Base-by-base conservation (phyloP, 1,140 invertebrate species). In the Lepidurus apus region DNA sequence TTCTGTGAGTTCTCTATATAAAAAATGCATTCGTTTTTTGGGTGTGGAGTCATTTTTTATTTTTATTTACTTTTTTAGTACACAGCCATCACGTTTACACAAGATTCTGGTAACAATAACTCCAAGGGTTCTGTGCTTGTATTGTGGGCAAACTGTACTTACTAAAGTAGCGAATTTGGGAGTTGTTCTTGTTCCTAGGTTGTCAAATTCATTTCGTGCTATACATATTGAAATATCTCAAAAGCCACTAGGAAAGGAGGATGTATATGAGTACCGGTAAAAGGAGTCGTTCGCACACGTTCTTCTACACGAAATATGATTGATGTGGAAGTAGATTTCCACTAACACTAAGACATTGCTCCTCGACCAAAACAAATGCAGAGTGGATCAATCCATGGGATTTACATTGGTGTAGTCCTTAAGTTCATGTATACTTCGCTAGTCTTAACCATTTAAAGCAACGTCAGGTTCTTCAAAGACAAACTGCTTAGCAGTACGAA, bases 261-360 rank as follows among this genome's bases (percentile, higher is more conserved):
- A 65, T 65, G 5, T 65, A 65, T n/a, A 13, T n/a, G 53, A 1
- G 53, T n/a, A 21, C 21, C n/a, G 53, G 21, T 65, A 13, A 21
- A 65, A 21, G 53, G 53, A 65, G 17, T 7, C 53, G 21, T n/a
- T n/a, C 53, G 0, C 21, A 21, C 7, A 65, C 47, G 5, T 4
- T 65, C 7, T 65, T 65, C 5, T 65, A 65, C 53, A 65, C 53
- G 21, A 21, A 65, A 65, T 17, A 7, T 65, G 53, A 65, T 65
- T 65, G 53, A 21, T 65, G 53, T 65, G 53, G 53, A 65, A 65
- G 4, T 65, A 65, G 53, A n/a, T 65, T 13, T 65, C 53, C 53
- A 65, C 53, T 65, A 17, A 65, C 53, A 65, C 53, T n/a, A 65
- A 65, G 6, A 17, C 13, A 21, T 65, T 21, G 53, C 13, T 21